Conservation (phyloP, 2,797 vertebrate genomes). For the Micrastur ruficollis region DNA sequence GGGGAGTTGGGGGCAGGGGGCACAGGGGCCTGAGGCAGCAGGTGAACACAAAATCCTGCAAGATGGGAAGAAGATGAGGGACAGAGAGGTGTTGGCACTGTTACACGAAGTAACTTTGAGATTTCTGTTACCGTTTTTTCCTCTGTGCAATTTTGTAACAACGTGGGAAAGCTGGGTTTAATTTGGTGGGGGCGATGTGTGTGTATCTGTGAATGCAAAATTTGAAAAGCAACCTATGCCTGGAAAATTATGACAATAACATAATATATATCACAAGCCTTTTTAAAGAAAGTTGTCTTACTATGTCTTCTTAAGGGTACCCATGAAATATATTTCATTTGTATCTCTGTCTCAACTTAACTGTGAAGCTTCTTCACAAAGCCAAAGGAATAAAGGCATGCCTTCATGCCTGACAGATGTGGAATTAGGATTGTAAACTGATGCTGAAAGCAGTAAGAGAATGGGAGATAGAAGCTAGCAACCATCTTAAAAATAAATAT, state of each 20-base stretch:
- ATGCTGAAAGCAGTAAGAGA: background rate
- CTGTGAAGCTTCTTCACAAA: background rate
- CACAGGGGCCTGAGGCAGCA: background rate
- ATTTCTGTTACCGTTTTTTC: background rate
- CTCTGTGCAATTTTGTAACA: background rate
- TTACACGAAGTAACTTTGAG: background rate
- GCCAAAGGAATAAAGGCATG: background rate
- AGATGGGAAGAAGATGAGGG: background rate
- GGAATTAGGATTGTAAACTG: background rate
- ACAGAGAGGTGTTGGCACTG: background rate
- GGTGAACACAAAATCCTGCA: background rate
- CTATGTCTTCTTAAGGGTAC: background rate
- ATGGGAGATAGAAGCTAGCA: background rate
- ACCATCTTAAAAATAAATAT: background rate
- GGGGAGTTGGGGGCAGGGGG: background rate
- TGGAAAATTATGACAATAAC: background rate
- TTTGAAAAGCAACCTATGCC: background rate
- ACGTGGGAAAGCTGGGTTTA: background rate
- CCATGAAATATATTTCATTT: background rate
- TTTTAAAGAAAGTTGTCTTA: background rate
- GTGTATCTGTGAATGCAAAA: background rate
- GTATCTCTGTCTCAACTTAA: background rate
- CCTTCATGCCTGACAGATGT: background rate
- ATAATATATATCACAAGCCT: background rate
- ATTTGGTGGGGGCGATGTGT: background rate